Conservation (phyloP, 2,888 invertebrate species). For the Parthenolecanium corni region DNA sequence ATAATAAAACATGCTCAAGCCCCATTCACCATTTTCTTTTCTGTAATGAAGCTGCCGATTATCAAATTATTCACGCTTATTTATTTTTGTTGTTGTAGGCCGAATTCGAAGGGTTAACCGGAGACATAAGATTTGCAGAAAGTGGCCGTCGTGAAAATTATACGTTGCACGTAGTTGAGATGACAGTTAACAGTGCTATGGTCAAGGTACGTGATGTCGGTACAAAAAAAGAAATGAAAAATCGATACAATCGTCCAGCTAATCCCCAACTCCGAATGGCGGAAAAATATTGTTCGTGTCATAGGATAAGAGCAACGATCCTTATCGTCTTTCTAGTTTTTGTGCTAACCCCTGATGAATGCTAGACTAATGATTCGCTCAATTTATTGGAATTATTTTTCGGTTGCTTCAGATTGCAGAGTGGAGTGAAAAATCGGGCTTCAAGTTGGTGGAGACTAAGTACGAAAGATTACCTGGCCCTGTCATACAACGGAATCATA, state of each 20-base stretch:
- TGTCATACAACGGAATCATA: slow-evolving; percentile 37
- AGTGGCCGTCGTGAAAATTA: slow-evolving; percentile 81
- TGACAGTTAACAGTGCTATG: slow-evolving; percentile 88
- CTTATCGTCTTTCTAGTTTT: not conserved
- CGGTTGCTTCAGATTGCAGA: slow-evolving; percentile 55
- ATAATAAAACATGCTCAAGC: too few species aligned
- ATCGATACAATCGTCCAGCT: not conserved
- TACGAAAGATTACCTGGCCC: slow-evolving; percentile 50
- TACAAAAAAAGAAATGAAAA: not conserved
- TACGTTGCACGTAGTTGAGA: slow-evolving; percentile 78
- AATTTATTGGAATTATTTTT: too few species aligned
- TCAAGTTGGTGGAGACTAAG: slow-evolving; percentile 61
- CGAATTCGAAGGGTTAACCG: slow-evolving; percentile 79
- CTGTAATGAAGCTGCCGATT: not conserved
- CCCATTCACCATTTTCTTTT: too few species aligned
- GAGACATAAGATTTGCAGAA: slow-evolving; percentile 81
- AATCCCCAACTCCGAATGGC: not conserved
- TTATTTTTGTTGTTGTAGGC: slow-evolving; percentile 47
- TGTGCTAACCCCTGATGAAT: not conserved
- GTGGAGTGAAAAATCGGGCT: slow-evolving; percentile 71
- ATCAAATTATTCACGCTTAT: not conserved
- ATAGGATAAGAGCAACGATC: not conserved
- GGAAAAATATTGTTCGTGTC: not conserved
- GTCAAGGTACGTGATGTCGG: slow-evolving; percentile 51
- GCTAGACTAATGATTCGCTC: too few species aligned